phyloP scores from a whole-genome alignment of 2,113 vertebrate genomes.

The Carassius auratus region DNA sequence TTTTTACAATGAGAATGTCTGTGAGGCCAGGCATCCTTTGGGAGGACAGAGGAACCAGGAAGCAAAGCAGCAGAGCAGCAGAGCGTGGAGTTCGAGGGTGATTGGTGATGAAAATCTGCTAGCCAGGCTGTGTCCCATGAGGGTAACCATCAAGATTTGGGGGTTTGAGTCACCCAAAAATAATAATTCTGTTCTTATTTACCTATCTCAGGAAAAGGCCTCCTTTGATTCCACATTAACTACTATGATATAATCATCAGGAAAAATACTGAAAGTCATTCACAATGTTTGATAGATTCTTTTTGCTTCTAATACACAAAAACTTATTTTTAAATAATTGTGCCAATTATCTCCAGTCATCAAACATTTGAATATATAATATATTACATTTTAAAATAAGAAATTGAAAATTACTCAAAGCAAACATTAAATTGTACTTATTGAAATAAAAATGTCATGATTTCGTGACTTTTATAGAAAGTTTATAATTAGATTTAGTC shows the following conservation, averaged over 20 bases:
- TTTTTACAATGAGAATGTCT: conserved; percentile 43
- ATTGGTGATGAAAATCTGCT: conserved; percentile 49
- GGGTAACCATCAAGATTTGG: conserved; percentile 22
- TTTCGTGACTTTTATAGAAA: not conserved
- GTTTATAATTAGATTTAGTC: not conserved
- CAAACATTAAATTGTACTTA: too few relatives aligned
- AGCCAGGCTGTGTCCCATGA: conserved; percentile 50
- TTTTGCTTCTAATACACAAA: not conserved
- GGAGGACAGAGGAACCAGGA: conserved; percentile 52
- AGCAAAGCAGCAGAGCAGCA: conserved; percentile 36
- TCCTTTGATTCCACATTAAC: not conserved
- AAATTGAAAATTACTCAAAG: not conserved
- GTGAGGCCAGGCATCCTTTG: conserved; percentile 50
- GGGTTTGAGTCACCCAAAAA: not conserved
- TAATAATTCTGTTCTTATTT: not conserved
- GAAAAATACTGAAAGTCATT: not conserved
- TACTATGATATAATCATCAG: not conserved
- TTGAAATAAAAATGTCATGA: not conserved
- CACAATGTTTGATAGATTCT: not conserved
- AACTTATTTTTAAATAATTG: not conserved
- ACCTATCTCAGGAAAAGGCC: not conserved
- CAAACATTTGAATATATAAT: too few relatives aligned
- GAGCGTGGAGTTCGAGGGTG: conserved; percentile 22
- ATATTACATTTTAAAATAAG: not conserved
- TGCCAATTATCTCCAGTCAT: too few relatives aligned